Evolutionary conservation across 2,797 vertebrate genomes (phyloP), one percentile per base, ranked within the genome.

Genomic region (Prionace glauca): DNA sequence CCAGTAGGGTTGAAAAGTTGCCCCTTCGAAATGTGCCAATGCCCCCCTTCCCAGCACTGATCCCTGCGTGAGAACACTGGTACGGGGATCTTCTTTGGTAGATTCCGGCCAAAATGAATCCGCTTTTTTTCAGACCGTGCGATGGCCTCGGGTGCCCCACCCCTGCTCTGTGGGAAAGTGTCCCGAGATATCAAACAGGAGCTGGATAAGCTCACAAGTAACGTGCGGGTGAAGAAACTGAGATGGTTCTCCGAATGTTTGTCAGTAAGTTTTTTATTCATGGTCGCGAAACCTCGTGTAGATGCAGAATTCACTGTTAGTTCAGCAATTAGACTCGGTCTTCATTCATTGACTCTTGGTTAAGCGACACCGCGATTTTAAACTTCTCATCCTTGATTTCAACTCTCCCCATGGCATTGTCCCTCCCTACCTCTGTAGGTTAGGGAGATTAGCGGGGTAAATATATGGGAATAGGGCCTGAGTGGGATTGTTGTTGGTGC

Each of bases 241-340:
- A 98, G 98, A 71, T 98, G 98, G 98, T 99, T 99, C 97, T 99
- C 99, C 0, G 98, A 99, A 96, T 99, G 98, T 96, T 98, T 99
- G 95, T 99, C 98, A 94, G 99, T 99, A 98, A 98, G 97, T 98
- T 96, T 96, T 45, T 65, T 9, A 1, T 8, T 18, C 11, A 8
- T 71, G 5, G 36, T 26, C 14, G 5, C 26, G 74, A 29, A 32
- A 26, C 50, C 14, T n/a, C 56, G 16, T 20, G 36, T 45, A 9
- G 79, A 16, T 24, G 81, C 81, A 36, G 36, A 84, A 22, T 2
- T 84, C 5, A 7, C 45, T 41, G 18, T 24, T 24, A 24, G 9
- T 84, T 45, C 41, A 7, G 81, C 20, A 45, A 9, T 45, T 84
- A 8, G 36, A 24, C 18, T 4, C 22, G 41, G 10, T 20, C 81